Evolutionary conservation across 2,797 vertebrate genomes (phyloP), one percentile per base, ranked within the genome.

Genomic region (Alexandromys oeconomus): DNA sequence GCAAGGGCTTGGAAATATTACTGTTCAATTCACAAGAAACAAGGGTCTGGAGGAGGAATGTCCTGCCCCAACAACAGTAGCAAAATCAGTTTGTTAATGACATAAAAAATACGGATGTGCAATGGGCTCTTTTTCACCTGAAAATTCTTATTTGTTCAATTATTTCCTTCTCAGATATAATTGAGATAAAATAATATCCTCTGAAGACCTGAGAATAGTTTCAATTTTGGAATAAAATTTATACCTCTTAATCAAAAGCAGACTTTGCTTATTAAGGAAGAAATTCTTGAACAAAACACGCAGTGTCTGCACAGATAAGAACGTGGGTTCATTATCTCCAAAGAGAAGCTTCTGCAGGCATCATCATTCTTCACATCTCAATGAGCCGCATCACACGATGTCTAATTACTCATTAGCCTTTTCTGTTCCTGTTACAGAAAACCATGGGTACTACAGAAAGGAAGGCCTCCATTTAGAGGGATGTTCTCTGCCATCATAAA

Each of bases 201-300:
- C 89, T 92, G 40, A 94, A 84, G 51, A 85, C 25, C 90, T 92
- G 29, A 31, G 1, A 48, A 65, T 87, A n/a, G 59, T 95, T 96
- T 96, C 54, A 65, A 65, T 80, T 89, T 95, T 73, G 17, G 91
- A 94, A 78, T 76, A 87, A 92, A 92, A 90, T 93, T 34, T 54
- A 59, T 76, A 21, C 2, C 8, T 69, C 86, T 78, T 89, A 63
- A 21, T n/a, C 8, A 61, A 89, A 91, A 82, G 34, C 17, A 67
- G 6, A 87, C 51, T 93, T 93, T 92, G 59, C 59, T 74, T 93
- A 93, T 88, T 88, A 79, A 51, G 54, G 21, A 85, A 61, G 14
- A 78, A 92, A 73, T 94, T 80, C 77, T 95, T 87, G 51, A 85
- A 78, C 85, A 77, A 82, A 87, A 34, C 21, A 80, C 4, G 82